Conservation (phyloP, 2,797 vertebrate genomes). For the Vireo griseus region DNA sequence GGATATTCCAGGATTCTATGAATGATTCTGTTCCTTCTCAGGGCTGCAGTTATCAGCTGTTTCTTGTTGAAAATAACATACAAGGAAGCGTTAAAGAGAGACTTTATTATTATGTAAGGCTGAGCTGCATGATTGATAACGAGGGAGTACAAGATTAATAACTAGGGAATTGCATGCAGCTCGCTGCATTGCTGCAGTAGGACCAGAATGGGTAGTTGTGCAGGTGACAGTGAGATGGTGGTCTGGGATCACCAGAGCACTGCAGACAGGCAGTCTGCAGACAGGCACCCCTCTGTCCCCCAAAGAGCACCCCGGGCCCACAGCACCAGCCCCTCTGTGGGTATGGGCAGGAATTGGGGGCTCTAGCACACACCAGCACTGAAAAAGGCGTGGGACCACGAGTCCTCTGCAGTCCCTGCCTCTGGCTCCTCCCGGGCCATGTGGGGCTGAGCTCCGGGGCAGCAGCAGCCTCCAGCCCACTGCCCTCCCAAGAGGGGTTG, state of each 20-base stretch:
- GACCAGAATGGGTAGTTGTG: neutral
- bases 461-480: fast-evolving
- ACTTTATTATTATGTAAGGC: neutral
- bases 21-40: neutral
- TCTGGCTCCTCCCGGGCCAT: neutral
- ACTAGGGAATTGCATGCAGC: neutral
- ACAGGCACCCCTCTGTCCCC: neutral
- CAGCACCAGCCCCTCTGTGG: neutral
- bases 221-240: neutral
- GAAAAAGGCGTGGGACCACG: fast-evolving
- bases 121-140: neutral
- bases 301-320: fast-evolving
- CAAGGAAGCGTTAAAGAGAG: neutral
- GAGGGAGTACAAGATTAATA: neutral
- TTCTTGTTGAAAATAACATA: neutral
- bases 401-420: neutral
- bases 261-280: neutral
- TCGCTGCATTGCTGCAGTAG: neutral
- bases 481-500: fast-evolving
- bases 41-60: neutral
- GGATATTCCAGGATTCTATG: neutral
- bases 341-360: neutral
- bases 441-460: neutral
- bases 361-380: fast-evolving
- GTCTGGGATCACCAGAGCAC: neutral